Percentiles rank a stretch among this genome's conserved stretches.
Conservation (phyloP, 2,888 invertebrate species). For the Folsomia manolachei region DNA sequence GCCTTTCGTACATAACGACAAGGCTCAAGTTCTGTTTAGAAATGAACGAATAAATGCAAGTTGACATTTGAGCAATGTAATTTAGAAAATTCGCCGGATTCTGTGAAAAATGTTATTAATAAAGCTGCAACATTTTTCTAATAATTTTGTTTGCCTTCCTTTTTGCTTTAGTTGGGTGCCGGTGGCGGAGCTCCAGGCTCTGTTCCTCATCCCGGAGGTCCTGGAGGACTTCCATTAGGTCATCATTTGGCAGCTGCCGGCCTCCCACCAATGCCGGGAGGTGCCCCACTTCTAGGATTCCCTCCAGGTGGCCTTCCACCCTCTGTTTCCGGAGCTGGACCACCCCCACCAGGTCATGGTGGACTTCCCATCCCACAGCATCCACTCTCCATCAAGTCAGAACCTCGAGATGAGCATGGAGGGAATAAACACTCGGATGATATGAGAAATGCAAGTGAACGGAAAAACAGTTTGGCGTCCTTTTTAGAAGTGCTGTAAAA, state of each 20-base stretch:
- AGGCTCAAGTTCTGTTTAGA: too few species aligned
- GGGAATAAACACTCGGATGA: slow-evolving; percentile 47
- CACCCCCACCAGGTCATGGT: slow-evolving; percentile 47
- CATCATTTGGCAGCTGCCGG: slow-evolving; percentile 47
- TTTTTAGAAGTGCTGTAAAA: slow-evolving; percentile 19
- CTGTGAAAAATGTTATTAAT: too few species aligned
- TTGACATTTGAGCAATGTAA: too few species aligned
- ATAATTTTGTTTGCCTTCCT: slow-evolving; percentile 16
- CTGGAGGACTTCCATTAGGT: slow-evolving; percentile 46
- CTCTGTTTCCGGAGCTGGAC: slow-evolving; percentile 48
- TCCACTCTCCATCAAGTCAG: slow-evolving; percentile 47
- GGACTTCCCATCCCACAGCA: slow-evolving; percentile 39
- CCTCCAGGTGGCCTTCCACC: slow-evolving; percentile 48
- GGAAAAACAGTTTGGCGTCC: slow-evolving; percentile 16
- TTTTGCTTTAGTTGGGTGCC: slow-evolving; percentile 43
- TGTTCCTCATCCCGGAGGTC: slow-evolving; percentile 40
- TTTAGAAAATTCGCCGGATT: too few species aligned
- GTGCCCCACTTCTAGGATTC: slow-evolving; percentile 44
- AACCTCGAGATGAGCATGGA: slow-evolving; percentile 48
- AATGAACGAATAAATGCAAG: too few species aligned
- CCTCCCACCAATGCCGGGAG: slow-evolving; percentile 49
- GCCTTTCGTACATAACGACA: too few species aligned
- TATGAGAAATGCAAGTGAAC: slow-evolving; percentile 46
- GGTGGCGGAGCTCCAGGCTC: slow-evolving; percentile 46
- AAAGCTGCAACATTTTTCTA: too few species aligned